Percentiles rank a stretch among this genome's conserved stretches.
Evolutionary conservation across 2,797 vertebrate species (phyloP).

Genomic region (Rhinoraja longicauda): DNA sequence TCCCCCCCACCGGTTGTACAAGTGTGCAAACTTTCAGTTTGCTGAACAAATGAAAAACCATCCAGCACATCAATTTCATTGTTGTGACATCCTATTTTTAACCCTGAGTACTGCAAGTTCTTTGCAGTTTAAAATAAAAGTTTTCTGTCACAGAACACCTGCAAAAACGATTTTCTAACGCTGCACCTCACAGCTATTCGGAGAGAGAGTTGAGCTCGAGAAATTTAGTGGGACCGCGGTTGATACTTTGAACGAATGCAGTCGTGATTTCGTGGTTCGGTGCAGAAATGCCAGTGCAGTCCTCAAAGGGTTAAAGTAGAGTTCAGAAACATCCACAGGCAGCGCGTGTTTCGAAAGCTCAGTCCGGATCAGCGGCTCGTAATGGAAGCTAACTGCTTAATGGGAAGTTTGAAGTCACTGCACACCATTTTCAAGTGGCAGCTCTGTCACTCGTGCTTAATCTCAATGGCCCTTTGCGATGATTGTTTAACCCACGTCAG

Average conservation of each 20-base stretch:
- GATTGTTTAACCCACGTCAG: conserved; percentile 1
- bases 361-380: not conserved
- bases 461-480: not conserved
- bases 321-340: not conserved
- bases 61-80: conserved; percentile 35
- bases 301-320: conserved; percentile 39
- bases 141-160: conserved; percentile 27
- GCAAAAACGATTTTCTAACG: not conserved
- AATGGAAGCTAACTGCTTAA: not conserved
- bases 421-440: not conserved
- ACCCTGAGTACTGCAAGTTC: conserved; percentile 38
- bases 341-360: not conserved
- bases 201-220: not conserved
- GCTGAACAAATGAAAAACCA: conserved; percentile 28
- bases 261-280: not conserved
- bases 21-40: conserved; percentile 24
- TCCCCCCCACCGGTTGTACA: not conserved
- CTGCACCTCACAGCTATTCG: conserved; percentile 23
- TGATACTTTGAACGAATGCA: not conserved
- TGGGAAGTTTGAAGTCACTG: not conserved
- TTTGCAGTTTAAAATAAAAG: conserved; percentile 34
- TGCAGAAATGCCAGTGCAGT: conserved; percentile 36
- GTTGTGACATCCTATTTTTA: conserved; percentile 38
- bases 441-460: not conserved
- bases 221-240: not conserved